These are phyloP conservation scores for Leptinotarsa rubiginosa DNA, from an alignment of 2,888 invertebrate species.

Conservation along the genomic window DNA sequence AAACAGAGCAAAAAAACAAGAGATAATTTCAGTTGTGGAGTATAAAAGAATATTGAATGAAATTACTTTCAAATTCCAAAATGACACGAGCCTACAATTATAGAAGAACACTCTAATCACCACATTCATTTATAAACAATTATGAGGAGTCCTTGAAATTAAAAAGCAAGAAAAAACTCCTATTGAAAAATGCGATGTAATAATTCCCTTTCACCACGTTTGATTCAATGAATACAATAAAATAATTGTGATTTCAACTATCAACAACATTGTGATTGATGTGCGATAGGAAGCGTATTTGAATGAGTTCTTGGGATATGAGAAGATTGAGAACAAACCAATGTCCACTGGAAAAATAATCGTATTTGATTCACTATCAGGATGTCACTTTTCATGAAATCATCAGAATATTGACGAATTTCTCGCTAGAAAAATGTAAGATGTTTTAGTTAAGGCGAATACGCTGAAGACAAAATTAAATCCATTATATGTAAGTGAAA, in stretches of 20 bases:
- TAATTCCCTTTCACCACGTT: constrained; percentile 39
- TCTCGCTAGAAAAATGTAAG: too few species aligned
- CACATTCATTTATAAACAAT: constrained; percentile 6
- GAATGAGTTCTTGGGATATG: neutral
- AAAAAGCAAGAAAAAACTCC: constrained; percentile 27
- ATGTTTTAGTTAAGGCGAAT: too few species aligned
- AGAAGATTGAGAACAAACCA: neutral
- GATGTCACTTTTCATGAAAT: too few species aligned
- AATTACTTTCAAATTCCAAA: neutral
- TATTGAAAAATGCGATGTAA: constrained; percentile 27
- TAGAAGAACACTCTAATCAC: constrained; percentile 1
- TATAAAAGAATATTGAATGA: neutral
- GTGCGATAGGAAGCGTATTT: neutral
- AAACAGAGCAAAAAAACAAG: too few species aligned
- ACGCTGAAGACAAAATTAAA: too few species aligned
- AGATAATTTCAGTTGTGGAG: too few species aligned
- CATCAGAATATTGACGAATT: too few species aligned
- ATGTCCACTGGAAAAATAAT: neutral
- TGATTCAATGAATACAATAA: constrained; percentile 3
- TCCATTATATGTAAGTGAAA: too few species aligned
- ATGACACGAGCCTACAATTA: neutral
- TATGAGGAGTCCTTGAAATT: constrained; percentile 36
- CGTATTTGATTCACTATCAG: too few species aligned
- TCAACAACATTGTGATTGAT: neutral
- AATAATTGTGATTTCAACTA: neutral